Evolutionary conservation across 1,140 invertebrate species (phyloP), one percentile per base, ranked within the genome.

Genomic region (Sinella curviseta): DNA sequence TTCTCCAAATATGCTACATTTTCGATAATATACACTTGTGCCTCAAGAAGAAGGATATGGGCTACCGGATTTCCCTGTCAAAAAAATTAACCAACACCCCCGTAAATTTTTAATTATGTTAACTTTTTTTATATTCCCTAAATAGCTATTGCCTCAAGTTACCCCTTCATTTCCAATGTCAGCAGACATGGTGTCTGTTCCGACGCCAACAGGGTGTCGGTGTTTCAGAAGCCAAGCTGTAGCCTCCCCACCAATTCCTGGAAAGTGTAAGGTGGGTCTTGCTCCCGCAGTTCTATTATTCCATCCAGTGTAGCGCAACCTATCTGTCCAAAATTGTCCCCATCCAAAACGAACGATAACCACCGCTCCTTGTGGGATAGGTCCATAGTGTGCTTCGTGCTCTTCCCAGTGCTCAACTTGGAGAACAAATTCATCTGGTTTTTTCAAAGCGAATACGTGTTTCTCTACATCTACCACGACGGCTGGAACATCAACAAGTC

Each of bases 111-210:
- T n/a, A n/a, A n/a, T n/a, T n/a, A n/a, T 76, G 39, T n/a, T 3
- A 76, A 24, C n/a, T 39, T n/a, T n/a, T n/a, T 48, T 24, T 28
- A 8, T 76, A 28, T 28, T 74, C 34, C 24, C 26, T n/a, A n/a
- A n/a, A n/a, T n/a, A n/a, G n/a, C n/a, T n/a, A n/a, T n/a, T n/a
- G n/a, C 16, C 73, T 31, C 2, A 48, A 28, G 31, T 67, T 70
- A 83, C 82, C 77, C 30, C 36, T 3, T 48, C 87, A 31, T 85
- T 84, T 2, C 89, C 90, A 0, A 87, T 87, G 85, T 93, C 92
- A 0, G 91, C 83, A 2, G 90, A 91, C 0, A 90, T 87, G 0
- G 90, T 89, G 83, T 93, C 92, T 0, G 91, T 88, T 0, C 91
- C 92, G 0, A 93, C 86, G 0, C 91, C 92, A 54, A 90, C 87